Evolutionary conservation across 1,140 invertebrate genomes (phyloP).

Genomic region (Dendrolimus kikuchii): DNA sequence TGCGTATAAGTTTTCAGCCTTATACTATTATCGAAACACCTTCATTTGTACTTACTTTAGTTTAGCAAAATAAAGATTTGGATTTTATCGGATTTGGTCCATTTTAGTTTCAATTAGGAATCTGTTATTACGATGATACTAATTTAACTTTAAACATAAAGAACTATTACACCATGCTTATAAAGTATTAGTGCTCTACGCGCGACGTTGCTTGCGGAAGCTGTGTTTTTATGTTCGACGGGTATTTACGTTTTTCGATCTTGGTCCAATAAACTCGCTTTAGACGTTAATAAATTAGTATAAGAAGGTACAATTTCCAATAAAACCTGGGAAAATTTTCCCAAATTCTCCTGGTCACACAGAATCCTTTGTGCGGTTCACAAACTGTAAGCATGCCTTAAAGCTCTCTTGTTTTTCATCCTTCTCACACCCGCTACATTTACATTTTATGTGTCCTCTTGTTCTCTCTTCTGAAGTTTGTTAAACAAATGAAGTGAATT

Average conservation of each 20-base stretch:
- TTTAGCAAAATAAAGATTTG: too few species aligned
- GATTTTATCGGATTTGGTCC: too few species aligned
- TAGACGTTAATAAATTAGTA: neutral
- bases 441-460: constrained; percentile 4
- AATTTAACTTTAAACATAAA: too few species aligned
- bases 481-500: constrained; percentile 15
- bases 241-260: neutral
- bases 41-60: too few species aligned
- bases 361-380: constrained; percentile 41
- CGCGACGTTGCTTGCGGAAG: neutral
- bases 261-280: too few species aligned
- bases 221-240: neutral
- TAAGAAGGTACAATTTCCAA: constrained; percentile 10
- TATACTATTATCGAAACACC: too few species aligned
- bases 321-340: constrained; percentile 22
- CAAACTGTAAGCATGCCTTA: constrained; percentile 45
- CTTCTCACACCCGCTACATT: constrained; percentile 4
- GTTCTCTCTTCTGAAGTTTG: constrained; percentile 11
- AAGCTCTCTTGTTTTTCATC: constrained; percentile 24
- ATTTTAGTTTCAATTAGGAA: too few species aligned
- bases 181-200: too few species aligned
- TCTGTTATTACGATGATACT: too few species aligned
- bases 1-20: too few species aligned
- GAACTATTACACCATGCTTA: too few species aligned
- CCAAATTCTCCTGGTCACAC: constrained; percentile 19